phyloP scores from a whole-genome alignment of 2,888 invertebrate genomes.

The Peribatodes rhomboidaria region DNA sequence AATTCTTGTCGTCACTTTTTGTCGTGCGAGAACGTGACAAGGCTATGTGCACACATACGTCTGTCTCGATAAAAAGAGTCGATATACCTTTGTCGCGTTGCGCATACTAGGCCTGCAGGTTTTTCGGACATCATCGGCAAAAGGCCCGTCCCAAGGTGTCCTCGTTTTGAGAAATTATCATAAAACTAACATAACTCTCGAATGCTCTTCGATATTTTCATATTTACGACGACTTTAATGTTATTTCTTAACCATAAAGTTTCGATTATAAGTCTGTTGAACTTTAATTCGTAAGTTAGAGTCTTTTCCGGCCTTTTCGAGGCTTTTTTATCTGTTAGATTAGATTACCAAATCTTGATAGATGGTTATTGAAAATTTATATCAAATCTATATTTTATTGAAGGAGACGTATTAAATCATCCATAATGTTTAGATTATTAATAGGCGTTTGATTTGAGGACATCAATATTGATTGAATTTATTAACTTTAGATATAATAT shows the following conservation, averaged over 20 bases:
- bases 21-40: too few relatives aligned
- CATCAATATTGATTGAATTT: conserved; percentile 9
- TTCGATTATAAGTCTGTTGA: conserved; percentile 34
- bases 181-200: conserved; percentile 35
- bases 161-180: conserved; percentile 25
- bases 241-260: conserved; percentile 29
- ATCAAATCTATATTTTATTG: conserved; percentile 18
- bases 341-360: conserved; percentile 8
- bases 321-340: conserved; percentile 1
- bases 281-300: conserved; percentile 21
- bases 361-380: conserved; percentile 9
- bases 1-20: too few relatives aligned
- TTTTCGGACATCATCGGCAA: neutral
- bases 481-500: neutral
- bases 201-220: conserved; percentile 25
- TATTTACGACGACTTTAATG: conserved; percentile 33
- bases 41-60: too few relatives aligned
- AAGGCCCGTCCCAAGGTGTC: conserved; percentile 9
- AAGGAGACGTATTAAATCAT: conserved; percentile 12
- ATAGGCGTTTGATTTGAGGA: conserved; percentile 9
- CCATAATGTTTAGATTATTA: conserved; percentile 10
- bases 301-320: conserved; percentile 4
- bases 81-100: too few relatives aligned
- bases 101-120: too few relatives aligned
- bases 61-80: too few relatives aligned